phyloP scores from a whole-genome alignment of 2,113 vertebrate genomes.

The Oxygymnocypris stewartii region DNA sequence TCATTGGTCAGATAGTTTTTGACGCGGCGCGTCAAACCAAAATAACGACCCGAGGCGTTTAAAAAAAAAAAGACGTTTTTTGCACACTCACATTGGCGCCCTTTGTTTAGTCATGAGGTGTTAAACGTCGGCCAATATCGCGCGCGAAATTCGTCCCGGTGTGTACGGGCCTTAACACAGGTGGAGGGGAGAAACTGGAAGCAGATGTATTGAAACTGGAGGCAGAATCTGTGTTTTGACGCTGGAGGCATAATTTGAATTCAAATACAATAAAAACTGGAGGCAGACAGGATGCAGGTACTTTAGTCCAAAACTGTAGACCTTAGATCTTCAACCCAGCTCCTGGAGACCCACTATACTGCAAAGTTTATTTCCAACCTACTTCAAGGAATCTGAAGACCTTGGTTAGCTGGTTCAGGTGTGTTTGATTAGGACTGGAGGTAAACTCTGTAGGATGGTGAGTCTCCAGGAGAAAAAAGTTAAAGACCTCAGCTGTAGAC shows the following conservation, averaged over 20 bases:
- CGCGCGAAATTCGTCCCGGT: too few species aligned
- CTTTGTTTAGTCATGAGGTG: too few species aligned
- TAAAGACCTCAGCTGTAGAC: not conserved
- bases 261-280: not conserved
- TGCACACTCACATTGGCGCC: too few species aligned
- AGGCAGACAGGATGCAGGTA: not conserved
- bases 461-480: not conserved
- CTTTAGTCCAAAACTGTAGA: not conserved
- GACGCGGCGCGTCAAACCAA: too few species aligned
- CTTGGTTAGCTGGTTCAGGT: not conserved
- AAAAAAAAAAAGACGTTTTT: too few species aligned
- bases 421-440: not conserved
- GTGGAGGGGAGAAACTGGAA: not conserved
- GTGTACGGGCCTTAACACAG: not conserved
- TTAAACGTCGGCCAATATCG: too few species aligned
- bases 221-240: not conserved
- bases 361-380: not conserved
- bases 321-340: not conserved
- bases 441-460: not conserved
- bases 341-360: not conserved
- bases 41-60: too few species aligned
- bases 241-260: not conserved
- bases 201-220: not conserved
- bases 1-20: too few species aligned
- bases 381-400: too few species aligned